Evolutionary conservation across 1,140 invertebrate genomes (phyloP), one percentile per base, ranked within the genome.

Genomic region (Agrypnia vestita): DNA sequence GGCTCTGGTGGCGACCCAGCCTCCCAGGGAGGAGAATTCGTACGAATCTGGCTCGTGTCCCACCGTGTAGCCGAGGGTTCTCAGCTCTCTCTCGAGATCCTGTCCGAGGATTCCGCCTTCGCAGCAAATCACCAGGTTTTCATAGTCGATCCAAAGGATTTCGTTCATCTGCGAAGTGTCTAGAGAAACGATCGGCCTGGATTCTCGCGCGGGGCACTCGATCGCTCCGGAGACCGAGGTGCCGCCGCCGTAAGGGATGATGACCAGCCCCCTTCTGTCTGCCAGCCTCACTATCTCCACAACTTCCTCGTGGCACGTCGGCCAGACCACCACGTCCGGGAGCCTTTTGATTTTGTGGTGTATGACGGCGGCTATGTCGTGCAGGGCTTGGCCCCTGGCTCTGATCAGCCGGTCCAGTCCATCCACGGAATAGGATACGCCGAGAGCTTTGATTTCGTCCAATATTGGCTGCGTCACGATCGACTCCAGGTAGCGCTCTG

Each of bases 1-100:
- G 0, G 98, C 98, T 83, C 98, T 89, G 0, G 98, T 99, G 0
- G 98, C 97, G 11, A 99, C 96, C 98, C 98, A 99, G n/a, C 98
- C 98, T 12, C 98, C 98, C 9, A 99, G 90, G 82, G 97, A 98
- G 12, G 95, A 97, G 87, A 99, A 99, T 89, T 99, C 98, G 87
- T 97, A 98, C 8, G 97, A 99, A 87, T 99, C 98, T 0, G 98
- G 98, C 87, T 99, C 98, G 88, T 99, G 98, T 0, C 96, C 96
- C 6, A 94, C 93, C 1, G 96, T 97, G 80, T 93, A 93, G 0
- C 95, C 95, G 47, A 92, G 86, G 1, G 91, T 86, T 10, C 92
- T 90, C 77, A 97, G 89, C 84, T 95, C 94, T 0, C 93, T 88
- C 86, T 98, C 96, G 67, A 98, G 87, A 88, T 99, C 97, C 88